A percentile compares a stretch with the other conserved stretches of the same genome.
Evolutionary conservation across 2,113 vertebrate species (phyloP).

Genomic region (Coturnix japonica): DNA sequence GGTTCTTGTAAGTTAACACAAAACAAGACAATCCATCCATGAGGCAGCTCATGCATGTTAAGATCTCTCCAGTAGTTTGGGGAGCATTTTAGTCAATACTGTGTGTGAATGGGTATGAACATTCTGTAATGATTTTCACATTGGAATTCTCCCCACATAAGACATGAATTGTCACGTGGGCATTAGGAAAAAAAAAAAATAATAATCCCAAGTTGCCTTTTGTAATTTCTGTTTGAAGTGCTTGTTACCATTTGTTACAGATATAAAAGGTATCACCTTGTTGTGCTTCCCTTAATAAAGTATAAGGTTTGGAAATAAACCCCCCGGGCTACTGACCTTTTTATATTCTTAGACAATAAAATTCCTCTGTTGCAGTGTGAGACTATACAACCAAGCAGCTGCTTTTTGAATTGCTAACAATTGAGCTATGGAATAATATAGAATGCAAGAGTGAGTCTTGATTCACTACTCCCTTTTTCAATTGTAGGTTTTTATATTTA

Average conservation of each 20-base stretch:
- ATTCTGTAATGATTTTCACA: not conserved
- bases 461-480: conserved; percentile 35
- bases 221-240: conserved; percentile 36
- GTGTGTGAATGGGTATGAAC: not conserved
- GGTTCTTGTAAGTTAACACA: not conserved
- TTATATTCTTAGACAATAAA: conserved; percentile 50
- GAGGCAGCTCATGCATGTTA: not conserved
- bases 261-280: conserved; percentile 30
- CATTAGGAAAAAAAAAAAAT: conserved; percentile 1
- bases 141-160: not conserved
- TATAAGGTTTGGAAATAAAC: conserved; percentile 51
- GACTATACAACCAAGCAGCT: conserved; percentile 38
- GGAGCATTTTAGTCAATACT: conserved; percentile 8
- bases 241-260: conserved; percentile 46
- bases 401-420: conserved; percentile 54
- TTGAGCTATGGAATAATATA: conserved; percentile 27
- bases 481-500: conserved; percentile 24
- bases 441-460: conserved; percentile 8
- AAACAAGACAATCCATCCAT: not conserved
- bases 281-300: conserved; percentile 60
- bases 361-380: conserved; percentile 23
- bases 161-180: not conserved
- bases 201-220: not conserved
- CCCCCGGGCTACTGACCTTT: conserved; percentile 47
- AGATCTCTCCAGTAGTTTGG: not conserved